Base-by-base conservation (phyloP, 2,797 vertebrate species). In the Protonibea diacanthus region DNA sequence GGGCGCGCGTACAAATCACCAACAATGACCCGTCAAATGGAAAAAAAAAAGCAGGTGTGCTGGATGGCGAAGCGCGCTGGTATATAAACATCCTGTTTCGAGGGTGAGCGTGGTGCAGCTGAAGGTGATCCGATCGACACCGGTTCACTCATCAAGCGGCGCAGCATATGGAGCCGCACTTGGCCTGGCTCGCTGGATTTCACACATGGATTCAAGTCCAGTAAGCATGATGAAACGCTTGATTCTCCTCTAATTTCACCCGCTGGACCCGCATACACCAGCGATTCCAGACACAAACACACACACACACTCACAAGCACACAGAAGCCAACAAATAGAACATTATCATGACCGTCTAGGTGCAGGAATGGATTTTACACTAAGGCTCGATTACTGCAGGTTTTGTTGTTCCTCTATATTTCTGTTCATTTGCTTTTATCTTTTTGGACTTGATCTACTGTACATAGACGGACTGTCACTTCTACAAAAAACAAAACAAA, bases 171-270 rank as follows among this genome's bases (percentile, higher is more conserved):
- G 88, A 72, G 73, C 33, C 63, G 61, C 52, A 61, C 85, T 87
- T 78, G 81, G 80, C 76, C 80, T 23, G 47, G 67, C 84, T 86
- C 62, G 49, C 67, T 78, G 82, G 62, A 91, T 92, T 90, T 92
- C 86, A 93, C 93, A 93, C 92, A 91, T 91, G 89, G 81, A 88
- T 89, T 91, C 74, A 83, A 81, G 85, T 88, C 85, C 84, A 85
- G 72, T 75, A 76, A 86, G 86, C 89, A 88, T 89, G 85, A 92
- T 78, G 74, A 87, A 90, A 86, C 40, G 82, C 81, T 82, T 55
- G 23, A 84, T 86, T 88, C 66, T 88, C 80, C 76, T 67, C 76
- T 86, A 86, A 86, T 89, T 91, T 84, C 72, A 49, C 72, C 85
- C 63, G 13, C 77, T 20, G 64, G 77, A 80, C 80, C 72, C 23